These are phyloP conservation scores for Pterocles orientalis DNA, from an alignment of 2,113 vertebrate genomes.

Conservation along the genomic window DNA sequence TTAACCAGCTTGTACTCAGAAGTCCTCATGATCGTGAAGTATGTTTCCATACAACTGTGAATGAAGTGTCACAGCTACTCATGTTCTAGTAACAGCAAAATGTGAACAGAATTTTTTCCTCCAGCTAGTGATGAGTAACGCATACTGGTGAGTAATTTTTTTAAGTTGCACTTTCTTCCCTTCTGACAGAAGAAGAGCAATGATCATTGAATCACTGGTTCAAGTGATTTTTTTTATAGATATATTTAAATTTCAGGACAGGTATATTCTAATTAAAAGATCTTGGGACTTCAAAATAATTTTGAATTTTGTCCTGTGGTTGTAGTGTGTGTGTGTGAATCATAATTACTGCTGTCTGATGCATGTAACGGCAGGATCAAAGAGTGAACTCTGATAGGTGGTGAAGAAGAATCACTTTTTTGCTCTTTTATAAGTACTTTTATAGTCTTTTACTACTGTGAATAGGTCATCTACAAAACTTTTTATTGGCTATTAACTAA, in stretches of 20 bases:
- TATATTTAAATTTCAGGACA: neutral
- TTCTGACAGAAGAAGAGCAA: neutral
- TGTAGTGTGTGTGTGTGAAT: neutral
- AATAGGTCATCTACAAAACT: no score
- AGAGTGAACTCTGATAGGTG: no score
- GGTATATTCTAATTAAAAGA: neutral
- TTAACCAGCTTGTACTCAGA: neutral
- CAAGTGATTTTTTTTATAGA: neutral
- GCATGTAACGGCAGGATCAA: no score
- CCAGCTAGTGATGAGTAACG: neutral
- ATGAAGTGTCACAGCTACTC: slow-evolving; percentile 1
- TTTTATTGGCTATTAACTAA: no score
- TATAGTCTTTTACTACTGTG: no score
- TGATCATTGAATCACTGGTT: neutral
- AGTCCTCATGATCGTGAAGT: neutral
- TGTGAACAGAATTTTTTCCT: neutral
- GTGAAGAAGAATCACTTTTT: no score
- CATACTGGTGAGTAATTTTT: neutral
- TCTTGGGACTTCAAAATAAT: neutral
- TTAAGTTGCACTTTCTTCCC: neutral
- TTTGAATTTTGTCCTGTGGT: neutral
- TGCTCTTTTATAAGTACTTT: no score
- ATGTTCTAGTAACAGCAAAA: neutral
- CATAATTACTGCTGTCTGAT: neutral
- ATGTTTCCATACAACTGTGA: slow-evolving; percentile 4